A percentile compares a stretch with the other conserved stretches of the same genome.
phyloP scores from a whole-genome alignment of 2,888 invertebrate species.

The Ganaspis brasiliensis region DNA sequence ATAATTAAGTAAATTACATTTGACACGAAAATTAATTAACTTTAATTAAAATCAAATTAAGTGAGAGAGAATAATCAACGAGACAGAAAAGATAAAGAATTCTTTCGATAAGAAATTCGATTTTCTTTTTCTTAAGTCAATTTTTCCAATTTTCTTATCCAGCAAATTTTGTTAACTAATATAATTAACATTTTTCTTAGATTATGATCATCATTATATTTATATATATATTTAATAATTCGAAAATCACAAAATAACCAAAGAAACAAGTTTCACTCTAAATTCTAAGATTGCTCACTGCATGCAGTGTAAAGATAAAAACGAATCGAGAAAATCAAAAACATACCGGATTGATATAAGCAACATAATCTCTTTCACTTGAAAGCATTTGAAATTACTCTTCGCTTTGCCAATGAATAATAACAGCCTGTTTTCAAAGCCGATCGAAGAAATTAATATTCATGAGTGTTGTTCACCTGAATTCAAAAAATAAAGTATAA shows the following conservation, averaged over 20 bases:
- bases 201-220: no score
- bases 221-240: no score
- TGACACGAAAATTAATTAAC: slow-evolving; percentile 15
- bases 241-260: not conserved
- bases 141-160: not conserved
- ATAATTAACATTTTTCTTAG: no score
- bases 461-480: slow-evolving; percentile 20
- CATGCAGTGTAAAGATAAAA: slow-evolving; percentile 16
- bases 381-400: slow-evolving; percentile 38
- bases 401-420: slow-evolving; percentile 26
- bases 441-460: slow-evolving; percentile 35
- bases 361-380: slow-evolving; percentile 42
- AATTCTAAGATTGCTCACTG: not conserved
- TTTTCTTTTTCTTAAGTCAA: not conserved
- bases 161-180: no score
- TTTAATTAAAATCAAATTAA: slow-evolving; percentile 5
- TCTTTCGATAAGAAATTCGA: not conserved
- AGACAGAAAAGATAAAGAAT: not conserved
- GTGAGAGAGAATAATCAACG: not conserved
- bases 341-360: slow-evolving; percentile 40
- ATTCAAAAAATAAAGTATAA: slow-evolving; percentile 19
- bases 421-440: slow-evolving; percentile 34
- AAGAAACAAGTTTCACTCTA: slow-evolving; percentile 5
- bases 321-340: slow-evolving; percentile 14
- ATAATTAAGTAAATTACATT: slow-evolving; percentile 39